Percentiles rank a stretch among this genome's conserved stretches.
Evolutionary conservation across 2,888 invertebrate species (phyloP).

Genomic region (Ophioninae sp.): DNA sequence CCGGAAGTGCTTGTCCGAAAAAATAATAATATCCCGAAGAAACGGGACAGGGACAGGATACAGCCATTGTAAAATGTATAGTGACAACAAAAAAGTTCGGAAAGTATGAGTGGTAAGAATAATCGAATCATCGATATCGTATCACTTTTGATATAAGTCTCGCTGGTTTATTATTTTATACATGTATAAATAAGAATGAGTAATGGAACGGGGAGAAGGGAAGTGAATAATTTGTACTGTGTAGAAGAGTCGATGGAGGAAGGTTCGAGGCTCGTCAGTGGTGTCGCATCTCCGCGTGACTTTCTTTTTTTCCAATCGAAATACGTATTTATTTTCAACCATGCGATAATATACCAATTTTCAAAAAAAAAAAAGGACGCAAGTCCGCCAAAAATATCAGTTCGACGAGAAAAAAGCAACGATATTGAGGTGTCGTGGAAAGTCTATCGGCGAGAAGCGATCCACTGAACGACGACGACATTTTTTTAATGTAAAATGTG

Average conservation of each 20-base stretch:
- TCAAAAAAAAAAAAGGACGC: conserved; percentile 7
- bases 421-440: conserved; percentile 17
- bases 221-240: conserved; percentile 38
- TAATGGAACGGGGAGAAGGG: conserved; percentile 23
- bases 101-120: conserved; percentile 48
- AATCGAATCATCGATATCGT: conserved; percentile 47
- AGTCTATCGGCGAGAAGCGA: conserved; percentile 62
- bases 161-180: conserved; percentile 62
- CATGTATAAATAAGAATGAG: conserved; percentile 45
- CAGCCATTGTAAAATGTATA: conserved; percentile 48
- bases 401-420: conserved; percentile 3
- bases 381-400: conserved; percentile 19
- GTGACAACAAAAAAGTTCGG: conserved; percentile 40
- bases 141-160: conserved; percentile 55
- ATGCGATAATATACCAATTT: conserved; percentile 11
- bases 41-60: neutral
- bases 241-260: conserved; percentile 49
- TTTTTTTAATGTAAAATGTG: conserved; percentile 75
- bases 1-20: conserved; percentile 6
- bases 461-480: conserved; percentile 68
- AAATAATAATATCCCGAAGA: neutral
- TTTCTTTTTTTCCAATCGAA: conserved; percentile 31
- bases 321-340: conserved; percentile 16
- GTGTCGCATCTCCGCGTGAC: conserved; percentile 44
- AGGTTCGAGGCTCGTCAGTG: conserved; percentile 51